These are phyloP conservation scores for Ceraclea dissimilis DNA, from an alignment of 2,888 invertebrate genomes.

Conservation along the genomic window DNA sequence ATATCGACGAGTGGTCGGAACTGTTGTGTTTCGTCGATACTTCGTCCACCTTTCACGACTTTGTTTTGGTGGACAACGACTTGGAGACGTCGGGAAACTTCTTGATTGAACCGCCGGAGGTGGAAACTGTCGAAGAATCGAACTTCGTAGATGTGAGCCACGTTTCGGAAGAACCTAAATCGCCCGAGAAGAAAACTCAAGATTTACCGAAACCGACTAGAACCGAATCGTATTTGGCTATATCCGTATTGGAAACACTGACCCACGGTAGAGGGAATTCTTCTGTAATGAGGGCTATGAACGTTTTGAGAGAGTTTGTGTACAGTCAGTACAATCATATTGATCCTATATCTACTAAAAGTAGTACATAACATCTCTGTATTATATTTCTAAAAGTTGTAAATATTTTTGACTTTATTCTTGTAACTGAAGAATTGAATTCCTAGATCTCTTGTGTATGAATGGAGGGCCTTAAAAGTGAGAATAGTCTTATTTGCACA, in stretches of 20 bases:
- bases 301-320: slow-evolving; percentile 7
- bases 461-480: too few relatives aligned
- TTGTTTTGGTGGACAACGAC: slow-evolving; percentile 8
- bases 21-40: slow-evolving; percentile 10
- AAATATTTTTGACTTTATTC: too few relatives aligned
- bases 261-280: slow-evolving; percentile 2
- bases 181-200: neutral
- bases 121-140: neutral
- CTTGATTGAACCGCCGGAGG: slow-evolving; percentile 6
- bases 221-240: slow-evolving; percentile 10
- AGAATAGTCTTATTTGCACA: too few relatives aligned
- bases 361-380: too few relatives aligned
- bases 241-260: slow-evolving; percentile 8
- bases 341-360: neutral
- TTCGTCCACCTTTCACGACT: slow-evolving; percentile 1
- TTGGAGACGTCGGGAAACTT: slow-evolving; percentile 8
- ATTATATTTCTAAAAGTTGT: too few relatives aligned
- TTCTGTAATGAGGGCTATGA: slow-evolving; percentile 5
- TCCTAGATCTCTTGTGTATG: too few relatives aligned
- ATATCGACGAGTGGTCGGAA: slow-evolving; percentile 12
- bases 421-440: too few relatives aligned
- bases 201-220: slow-evolving; percentile 7
- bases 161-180: neutral
- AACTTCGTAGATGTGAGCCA: slow-evolving; percentile 3
- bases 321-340: slow-evolving; percentile 7